phyloP scores from a whole-genome alignment of 2,888 invertebrate species.

The Leptarthrus brevirostris region DNA sequence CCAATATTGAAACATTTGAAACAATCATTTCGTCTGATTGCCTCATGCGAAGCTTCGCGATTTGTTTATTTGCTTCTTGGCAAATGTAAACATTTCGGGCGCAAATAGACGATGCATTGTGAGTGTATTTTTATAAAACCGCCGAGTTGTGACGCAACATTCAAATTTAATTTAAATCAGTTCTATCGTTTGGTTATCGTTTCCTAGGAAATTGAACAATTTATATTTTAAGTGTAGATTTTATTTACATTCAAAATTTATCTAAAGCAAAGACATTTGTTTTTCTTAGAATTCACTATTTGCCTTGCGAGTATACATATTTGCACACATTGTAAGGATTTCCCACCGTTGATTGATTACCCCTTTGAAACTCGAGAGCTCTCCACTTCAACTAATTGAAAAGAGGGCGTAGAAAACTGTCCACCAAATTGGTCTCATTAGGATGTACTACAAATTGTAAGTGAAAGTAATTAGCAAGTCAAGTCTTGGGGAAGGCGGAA shows the following conservation, averaged over 20 bases:
- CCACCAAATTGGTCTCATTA: too few relatives aligned
- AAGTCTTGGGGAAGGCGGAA: too few relatives aligned
- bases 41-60: slow-evolving; percentile 5
- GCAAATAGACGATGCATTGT: slow-evolving; percentile 23
- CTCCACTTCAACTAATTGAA: slow-evolving; percentile 10
- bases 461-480: too few relatives aligned
- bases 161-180: background rate
- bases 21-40: slow-evolving; percentile 20
- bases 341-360: too few relatives aligned
- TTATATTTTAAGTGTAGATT: too few relatives aligned
- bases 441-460: too few relatives aligned
- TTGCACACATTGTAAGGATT: too few relatives aligned
- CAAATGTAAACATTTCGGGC: slow-evolving; percentile 20
- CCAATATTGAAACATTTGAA: slow-evolving; percentile 31
- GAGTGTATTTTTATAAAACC: background rate
- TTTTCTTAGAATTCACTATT: background rate
- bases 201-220: background rate
- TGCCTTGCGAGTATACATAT: too few relatives aligned
- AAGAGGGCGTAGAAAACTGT: too few relatives aligned
- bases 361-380: background rate
- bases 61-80: slow-evolving; percentile 30
- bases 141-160: slow-evolving; percentile 1
- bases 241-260: background rate
- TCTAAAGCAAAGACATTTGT: background rate
- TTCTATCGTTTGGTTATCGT: slow-evolving; percentile 4